Evolutionary conservation across 1,140 invertebrate species (phyloP), one percentile per base, ranked within the genome.

Genomic region (Penaeus japonicus): DNA sequence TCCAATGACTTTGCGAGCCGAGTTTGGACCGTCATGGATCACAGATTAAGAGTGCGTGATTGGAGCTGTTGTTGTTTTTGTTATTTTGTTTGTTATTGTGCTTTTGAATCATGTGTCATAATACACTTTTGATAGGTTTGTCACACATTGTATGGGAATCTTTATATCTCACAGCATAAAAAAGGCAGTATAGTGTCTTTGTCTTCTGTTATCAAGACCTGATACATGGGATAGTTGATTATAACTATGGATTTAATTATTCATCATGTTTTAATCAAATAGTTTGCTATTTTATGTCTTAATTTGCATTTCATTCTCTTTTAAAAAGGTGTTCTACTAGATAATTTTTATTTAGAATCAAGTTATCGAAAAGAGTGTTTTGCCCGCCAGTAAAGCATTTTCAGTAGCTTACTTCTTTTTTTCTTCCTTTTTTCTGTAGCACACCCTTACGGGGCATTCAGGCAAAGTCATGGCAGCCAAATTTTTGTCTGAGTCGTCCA

Each of bases 361-460:
- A 24, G 27, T 18, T n/a, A 3, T 17, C 27, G 10, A 18, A 24
- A 7, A n/a, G 53, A 7, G 1, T 27, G 12, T 81, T 7, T 81
- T 27, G 24, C 22, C 17, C 5, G 18, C 27, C 18, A 3, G 5
- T 22, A 81, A 54, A 18, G 24, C 32, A 12, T 78, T 78, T 39
- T 78, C 18, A 17, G 17, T 54, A 79, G 22, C 15, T 78, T 79
- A 78, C 39, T 47, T 12, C 17, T 80, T 39, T 17, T 80, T 10
- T 53, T 80, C 78, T n/a, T 54, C 78, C 4, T 80, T 47, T 47
- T 53, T n/a, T 53, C 24, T 35, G 35, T 35, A 99, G 97, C 97
- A 98, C 92, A 99, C 98, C 53, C 93, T 99, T 90, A 99, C 98
- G 83, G 98, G 98, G 77, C 98, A 99, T 93, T 97, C 96, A 92